Conservation (phyloP, 2,797 vertebrate genomes). For the Sebastiscus tertius region DNA sequence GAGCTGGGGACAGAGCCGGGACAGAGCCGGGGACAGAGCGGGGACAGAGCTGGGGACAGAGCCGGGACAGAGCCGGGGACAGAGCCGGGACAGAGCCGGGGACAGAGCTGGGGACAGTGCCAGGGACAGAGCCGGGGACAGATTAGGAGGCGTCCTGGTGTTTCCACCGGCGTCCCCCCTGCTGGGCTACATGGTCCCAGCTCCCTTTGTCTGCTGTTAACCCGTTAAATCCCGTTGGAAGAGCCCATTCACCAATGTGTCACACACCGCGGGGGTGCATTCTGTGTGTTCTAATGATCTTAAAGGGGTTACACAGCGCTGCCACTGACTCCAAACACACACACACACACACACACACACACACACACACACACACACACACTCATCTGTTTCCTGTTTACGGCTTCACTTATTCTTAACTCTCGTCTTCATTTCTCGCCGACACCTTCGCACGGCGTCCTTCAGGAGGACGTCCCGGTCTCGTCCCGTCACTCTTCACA, state of each 20-base stretch:
- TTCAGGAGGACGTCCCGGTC: constrained; percentile 19
- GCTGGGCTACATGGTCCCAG: constrained; percentile 84
- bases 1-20: constrained; percentile 37
- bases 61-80: constrained; percentile 42
- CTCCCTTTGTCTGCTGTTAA: constrained; percentile 86
- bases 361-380: constrained; percentile 26
- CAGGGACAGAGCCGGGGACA: constrained; percentile 57
- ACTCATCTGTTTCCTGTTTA: constrained; percentile 70
- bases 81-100: too few relatives aligned
- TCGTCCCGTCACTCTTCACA: not conserved
- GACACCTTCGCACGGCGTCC: constrained; percentile 29
- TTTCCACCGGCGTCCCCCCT: constrained; percentile 81
- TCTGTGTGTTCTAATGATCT: constrained; percentile 85
- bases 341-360: constrained; percentile 26
- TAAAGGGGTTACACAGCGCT: constrained; percentile 84
- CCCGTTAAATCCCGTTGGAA: constrained; percentile 86
- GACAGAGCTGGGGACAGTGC: too few relatives aligned
- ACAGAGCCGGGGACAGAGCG: constrained; percentile 61
- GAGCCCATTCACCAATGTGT: constrained; percentile 84
- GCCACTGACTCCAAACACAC: constrained; percentile 67
- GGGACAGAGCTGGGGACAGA: constrained; percentile 67
- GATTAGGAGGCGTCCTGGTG: constrained; percentile 79
- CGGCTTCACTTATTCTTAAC: constrained; percentile 55
- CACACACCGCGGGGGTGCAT: constrained; percentile 84
- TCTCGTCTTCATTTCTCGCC: constrained; percentile 44